Percentiles rank a stretch among this genome's conserved stretches.
These are phyloP conservation scores for Diaperis boleti DNA, from an alignment of 2,888 invertebrate species.

Conservation along the genomic window DNA sequence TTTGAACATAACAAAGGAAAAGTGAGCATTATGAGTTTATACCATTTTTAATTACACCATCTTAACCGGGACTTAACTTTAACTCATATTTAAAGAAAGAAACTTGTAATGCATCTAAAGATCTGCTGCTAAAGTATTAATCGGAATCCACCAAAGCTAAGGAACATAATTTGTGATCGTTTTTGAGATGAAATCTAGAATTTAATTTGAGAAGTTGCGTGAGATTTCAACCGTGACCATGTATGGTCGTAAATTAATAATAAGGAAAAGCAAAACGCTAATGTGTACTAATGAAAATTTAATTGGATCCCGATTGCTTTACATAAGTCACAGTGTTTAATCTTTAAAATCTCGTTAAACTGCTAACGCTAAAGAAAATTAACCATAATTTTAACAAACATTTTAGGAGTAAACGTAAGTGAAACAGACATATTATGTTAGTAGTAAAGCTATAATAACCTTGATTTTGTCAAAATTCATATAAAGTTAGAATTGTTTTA, in stretches of 20 bases:
- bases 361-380: constrained; percentile 1
- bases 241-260: constrained; percentile 16
- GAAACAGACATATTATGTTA: neutral
- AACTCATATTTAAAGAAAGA: constrained; percentile 2
- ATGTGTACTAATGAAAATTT: constrained; percentile 13
- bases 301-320: constrained; percentile 7
- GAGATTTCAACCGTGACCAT: constrained; percentile 5
- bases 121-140: neutral
- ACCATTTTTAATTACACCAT: constrained; percentile 14
- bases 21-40: neutral
- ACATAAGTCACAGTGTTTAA: constrained; percentile 4
- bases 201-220: neutral
- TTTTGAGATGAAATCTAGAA: neutral
- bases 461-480: too few relatives aligned
- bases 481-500: too few relatives aligned
- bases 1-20: neutral
- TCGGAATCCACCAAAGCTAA: neutral
- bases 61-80: neutral
- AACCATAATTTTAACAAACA: constrained; percentile 3
- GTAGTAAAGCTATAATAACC: neutral
- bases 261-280: constrained; percentile 12
- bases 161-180: too few relatives aligned
- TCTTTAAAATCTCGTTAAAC: constrained; percentile 6
- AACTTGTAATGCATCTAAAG: too few relatives aligned
- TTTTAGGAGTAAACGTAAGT: neutral